These are phyloP conservation scores for Indri indri DNA, from an alignment of 2,113 vertebrate genomes.

Conservation along the genomic window DNA sequence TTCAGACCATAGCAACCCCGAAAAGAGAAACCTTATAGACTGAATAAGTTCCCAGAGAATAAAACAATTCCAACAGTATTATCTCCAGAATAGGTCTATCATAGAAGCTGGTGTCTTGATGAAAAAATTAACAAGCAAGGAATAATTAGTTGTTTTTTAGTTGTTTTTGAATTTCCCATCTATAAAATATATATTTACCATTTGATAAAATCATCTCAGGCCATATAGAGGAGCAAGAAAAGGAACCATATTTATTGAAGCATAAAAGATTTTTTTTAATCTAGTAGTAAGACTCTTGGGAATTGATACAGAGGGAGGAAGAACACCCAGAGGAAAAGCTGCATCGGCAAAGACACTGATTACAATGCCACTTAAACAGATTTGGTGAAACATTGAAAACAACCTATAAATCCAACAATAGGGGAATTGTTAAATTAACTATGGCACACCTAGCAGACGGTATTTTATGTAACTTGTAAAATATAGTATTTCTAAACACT, in stretches of 20 bases:
- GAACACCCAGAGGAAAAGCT: background rate
- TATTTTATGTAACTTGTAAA: conserved; percentile 54
- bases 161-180: background rate
- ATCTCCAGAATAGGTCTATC: background rate
- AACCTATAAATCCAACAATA: conserved; percentile 29
- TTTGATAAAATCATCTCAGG: background rate
- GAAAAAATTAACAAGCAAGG: conserved; percentile 1
- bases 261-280: background rate
- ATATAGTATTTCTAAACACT: conserved; percentile 16
- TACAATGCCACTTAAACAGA: background rate
- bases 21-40: background rate
- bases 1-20: background rate
- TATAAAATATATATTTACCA: background rate
- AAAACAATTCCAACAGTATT: background rate
- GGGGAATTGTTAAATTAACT: conserved; percentile 16
- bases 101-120: background rate
- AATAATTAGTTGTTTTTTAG: background rate
- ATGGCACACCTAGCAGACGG: background rate
- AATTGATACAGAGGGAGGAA: background rate
- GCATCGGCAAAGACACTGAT: background rate
- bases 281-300: background rate
- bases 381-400: background rate
- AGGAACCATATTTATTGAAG: background rate
- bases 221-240: background rate
- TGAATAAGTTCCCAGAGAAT: background rate